Conservation (phyloP, 1,140 invertebrate species). For the Drosophila nigrodunni region DNA sequence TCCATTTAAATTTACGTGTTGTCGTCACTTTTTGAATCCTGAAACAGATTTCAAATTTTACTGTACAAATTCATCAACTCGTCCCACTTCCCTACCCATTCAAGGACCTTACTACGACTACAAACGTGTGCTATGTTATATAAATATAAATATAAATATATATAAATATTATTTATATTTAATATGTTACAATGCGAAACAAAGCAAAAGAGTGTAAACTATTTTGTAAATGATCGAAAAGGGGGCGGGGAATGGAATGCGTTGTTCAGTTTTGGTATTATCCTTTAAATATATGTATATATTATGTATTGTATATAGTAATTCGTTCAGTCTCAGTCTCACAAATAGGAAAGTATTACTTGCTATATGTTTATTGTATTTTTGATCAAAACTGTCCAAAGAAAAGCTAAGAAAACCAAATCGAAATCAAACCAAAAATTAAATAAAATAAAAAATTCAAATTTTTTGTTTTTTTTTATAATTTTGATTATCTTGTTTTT, state of each 20-base stretch:
- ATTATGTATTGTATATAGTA: conserved; percentile 74
- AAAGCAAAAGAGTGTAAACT: neutral
- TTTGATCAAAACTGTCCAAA: conserved; percentile 18
- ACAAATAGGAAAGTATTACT: conserved; percentile 81
- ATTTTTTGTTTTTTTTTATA: conserved; percentile 60
- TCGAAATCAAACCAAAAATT: conserved; percentile 42
- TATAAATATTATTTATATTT: conserved; percentile 11
- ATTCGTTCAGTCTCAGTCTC: conserved; percentile 77
- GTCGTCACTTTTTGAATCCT: conserved; percentile 80
- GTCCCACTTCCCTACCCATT: neutral
- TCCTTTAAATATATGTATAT: neutral
- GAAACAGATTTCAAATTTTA: conserved; percentile 78
- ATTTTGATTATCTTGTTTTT: conserved; percentile 83
- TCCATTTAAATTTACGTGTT: conserved; percentile 82
- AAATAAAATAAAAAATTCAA: conserved; percentile 69
- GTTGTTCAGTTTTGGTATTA: conserved; percentile 8
- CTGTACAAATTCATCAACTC: conserved; percentile 70
- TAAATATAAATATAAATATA: conserved; percentile 28
- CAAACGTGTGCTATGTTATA: conserved; percentile 44
- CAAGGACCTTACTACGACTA: conserved; percentile 23
- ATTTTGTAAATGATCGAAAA: conserved; percentile 42
- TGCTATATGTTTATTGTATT: conserved; percentile 36
- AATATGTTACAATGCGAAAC: conserved; percentile 34
- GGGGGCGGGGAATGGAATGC: conserved; percentile 21
- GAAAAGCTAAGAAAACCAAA: conserved; percentile 53